phyloP scores from a whole-genome alignment of 1,140 invertebrate genomes.

The Megalopta genalis region DNA sequence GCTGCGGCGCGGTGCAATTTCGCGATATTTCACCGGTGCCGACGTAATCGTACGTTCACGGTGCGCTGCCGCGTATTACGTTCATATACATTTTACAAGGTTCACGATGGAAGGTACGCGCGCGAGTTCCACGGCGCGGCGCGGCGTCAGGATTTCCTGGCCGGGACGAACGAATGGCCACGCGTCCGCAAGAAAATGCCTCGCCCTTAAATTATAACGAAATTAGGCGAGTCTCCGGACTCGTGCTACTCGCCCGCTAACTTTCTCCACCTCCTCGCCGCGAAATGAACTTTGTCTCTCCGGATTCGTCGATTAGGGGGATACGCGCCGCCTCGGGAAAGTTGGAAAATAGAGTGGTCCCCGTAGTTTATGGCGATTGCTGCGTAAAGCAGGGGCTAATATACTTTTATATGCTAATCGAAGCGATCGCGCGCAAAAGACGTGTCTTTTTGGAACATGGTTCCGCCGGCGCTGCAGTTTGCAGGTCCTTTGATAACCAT shows the following conservation, averaged over 20 bases:
- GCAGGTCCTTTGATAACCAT: no score
- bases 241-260: not conserved
- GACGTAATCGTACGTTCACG: not conserved
- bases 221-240: not conserved
- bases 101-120: not conserved
- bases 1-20: not conserved
- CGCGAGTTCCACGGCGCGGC: not conserved
- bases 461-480: not conserved
- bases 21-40: not conserved
- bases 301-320: not conserved
- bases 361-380: not conserved
- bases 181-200: not conserved
- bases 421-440: not conserved
- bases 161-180: conserved; percentile 14
- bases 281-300: not conserved
- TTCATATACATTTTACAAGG: conserved; percentile 5
- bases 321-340: not conserved
- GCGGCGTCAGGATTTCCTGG: conserved; percentile 19
- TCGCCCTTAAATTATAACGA: conserved; percentile 1
- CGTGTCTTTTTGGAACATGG: not conserved
- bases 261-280: no score
- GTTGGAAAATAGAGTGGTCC: not conserved
- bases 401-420: not conserved
- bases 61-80: conserved; percentile 9
- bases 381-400: not conserved